Conservation (phyloP, 2,113 vertebrate species). For the Phyllopteryx taeniolatus region DNA sequence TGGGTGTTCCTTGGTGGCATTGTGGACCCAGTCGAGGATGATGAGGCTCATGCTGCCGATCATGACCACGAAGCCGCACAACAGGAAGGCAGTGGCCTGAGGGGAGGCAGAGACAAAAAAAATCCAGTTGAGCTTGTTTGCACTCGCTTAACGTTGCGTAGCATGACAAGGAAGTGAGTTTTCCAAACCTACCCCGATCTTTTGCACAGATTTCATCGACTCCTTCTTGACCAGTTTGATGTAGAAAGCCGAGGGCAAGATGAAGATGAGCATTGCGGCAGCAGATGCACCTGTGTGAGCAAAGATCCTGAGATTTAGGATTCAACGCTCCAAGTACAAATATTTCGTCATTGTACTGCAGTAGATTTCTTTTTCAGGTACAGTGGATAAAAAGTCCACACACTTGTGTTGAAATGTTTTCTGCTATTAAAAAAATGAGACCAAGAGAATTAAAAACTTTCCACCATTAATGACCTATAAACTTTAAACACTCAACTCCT, state of each 20-base stretch:
- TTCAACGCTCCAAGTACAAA: background rate
- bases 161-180: background rate
- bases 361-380: no score
- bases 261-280: constrained; percentile 96
- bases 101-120: background rate
- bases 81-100: constrained; percentile 86
- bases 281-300: constrained; percentile 84
- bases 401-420: background rate
- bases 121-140: background rate
- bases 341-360: background rate
- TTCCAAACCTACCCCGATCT: constrained; percentile 87
- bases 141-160: background rate
- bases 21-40: constrained; percentile 85
- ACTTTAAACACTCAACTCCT: no score
- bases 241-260: constrained; percentile 96
- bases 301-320: background rate
- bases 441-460: no score
- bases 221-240: constrained; percentile 97
- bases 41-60: constrained; percentile 86
- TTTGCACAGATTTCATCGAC: constrained; percentile 87
- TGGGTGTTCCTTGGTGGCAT: constrained; percentile 45
- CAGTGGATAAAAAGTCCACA: no score
- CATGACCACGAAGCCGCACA: constrained; percentile 88
- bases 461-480: no score
- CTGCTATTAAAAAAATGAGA: background rate